Evolutionary conservation across 2,888 invertebrate genomes (phyloP).

Genomic region (Agonopterix heracliana): DNA sequence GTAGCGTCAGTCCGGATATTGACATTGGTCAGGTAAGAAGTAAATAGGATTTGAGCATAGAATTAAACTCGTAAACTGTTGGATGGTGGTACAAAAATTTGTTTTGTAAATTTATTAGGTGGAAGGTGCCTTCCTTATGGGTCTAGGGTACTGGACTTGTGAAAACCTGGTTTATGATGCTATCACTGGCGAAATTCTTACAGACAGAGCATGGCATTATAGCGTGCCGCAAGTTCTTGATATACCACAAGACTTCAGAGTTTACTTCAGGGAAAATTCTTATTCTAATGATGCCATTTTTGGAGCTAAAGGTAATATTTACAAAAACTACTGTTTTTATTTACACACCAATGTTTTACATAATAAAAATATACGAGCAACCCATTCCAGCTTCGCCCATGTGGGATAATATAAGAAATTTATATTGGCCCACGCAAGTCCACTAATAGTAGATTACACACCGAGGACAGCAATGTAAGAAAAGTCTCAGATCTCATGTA

Average conservation of each 20-base stretch:
- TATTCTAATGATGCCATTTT: conserved; percentile 75
- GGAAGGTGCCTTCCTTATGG: conserved; percentile 87
- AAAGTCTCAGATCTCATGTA: too few relatives aligned
- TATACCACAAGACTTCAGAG: conserved; percentile 84
- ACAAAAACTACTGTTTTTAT: too few relatives aligned
- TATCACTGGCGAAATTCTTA: conserved; percentile 79
- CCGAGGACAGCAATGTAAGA: too few relatives aligned
- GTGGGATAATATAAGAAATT: too few relatives aligned
- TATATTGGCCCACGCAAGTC: too few relatives aligned
- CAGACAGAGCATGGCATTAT: conserved; percentile 87
- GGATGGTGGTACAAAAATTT: neutral
- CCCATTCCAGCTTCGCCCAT: too few relatives aligned
- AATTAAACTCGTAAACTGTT: too few relatives aligned
- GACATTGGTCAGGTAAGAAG: conserved; percentile 79
- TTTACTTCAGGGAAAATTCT: conserved; percentile 79
- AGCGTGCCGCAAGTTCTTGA: conserved; percentile 84
- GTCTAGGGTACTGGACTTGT: conserved; percentile 82
- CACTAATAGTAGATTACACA: too few relatives aligned
- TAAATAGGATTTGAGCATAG: neutral
- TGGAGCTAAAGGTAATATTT: conserved; percentile 17
- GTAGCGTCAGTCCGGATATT: conserved; percentile 80
- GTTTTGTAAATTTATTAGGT: conserved; percentile 24
- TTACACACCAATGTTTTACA: too few relatives aligned
- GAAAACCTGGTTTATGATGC: conserved; percentile 81
- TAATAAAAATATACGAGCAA: too few relatives aligned